These are phyloP conservation scores for Oreotrochilus melanogaster DNA, from an alignment of 2,113 vertebrate genomes.

Conservation along the genomic window DNA sequence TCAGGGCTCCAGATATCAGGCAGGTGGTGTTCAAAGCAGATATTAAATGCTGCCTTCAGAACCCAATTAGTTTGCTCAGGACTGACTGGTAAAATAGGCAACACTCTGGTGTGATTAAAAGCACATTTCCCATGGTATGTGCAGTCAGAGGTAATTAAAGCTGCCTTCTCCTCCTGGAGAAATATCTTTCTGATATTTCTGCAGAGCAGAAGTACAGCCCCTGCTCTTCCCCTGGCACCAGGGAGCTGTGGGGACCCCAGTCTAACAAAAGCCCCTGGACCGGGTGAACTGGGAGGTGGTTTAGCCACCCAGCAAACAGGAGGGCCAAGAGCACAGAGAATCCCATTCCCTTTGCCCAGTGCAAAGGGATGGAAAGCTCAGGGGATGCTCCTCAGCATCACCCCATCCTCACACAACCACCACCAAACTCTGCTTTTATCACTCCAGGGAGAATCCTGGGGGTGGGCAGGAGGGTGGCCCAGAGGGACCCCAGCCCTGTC, in stretches of 20 bases:
- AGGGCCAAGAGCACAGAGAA: too few species aligned
- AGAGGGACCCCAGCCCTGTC: too few species aligned
- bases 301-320: too few species aligned
- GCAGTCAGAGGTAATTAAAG: neutral
- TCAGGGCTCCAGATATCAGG: accelerated
- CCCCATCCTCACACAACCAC: too few species aligned
- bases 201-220: neutral
- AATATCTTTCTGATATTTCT: neutral
- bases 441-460: too few species aligned
- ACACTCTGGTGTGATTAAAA: neutral
- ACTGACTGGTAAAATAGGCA: neutral
- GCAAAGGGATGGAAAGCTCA: too few species aligned
- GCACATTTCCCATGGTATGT: neutral
- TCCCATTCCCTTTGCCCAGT: too few species aligned
- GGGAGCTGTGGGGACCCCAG: accelerated
- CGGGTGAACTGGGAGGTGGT: too few species aligned
- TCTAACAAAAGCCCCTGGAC: neutral
- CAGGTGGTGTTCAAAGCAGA: accelerated
- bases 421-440: too few species aligned
- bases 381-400: too few species aligned
- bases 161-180: neutral
- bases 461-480: too few species aligned
- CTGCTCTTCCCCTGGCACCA: neutral
- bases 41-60: neutral
- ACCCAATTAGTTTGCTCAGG: neutral